Evolutionary conservation across 2,113 vertebrate genomes (phyloP).

Genomic region (Oryzias curvinotus): DNA sequence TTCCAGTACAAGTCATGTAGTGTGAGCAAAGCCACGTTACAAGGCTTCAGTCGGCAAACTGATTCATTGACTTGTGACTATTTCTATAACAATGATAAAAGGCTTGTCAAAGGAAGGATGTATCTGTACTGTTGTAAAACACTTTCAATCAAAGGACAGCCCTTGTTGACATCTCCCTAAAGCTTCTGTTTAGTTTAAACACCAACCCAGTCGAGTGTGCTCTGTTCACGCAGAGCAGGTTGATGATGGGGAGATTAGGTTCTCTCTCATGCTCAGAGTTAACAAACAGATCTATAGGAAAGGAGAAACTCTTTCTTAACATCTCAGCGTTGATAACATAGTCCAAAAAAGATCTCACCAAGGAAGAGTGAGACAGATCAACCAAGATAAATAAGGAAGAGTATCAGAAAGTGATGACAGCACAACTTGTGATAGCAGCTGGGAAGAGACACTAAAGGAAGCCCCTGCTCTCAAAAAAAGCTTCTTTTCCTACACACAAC

Average conservation of each 20-base stretch:
- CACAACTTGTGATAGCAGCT: slow-evolving; percentile 16
- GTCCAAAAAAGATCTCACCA: too few relatives aligned
- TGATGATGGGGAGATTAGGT: slow-evolving; percentile 44
- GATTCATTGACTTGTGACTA: not conserved
- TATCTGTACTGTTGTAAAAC: not conserved
- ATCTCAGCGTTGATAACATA: too few relatives aligned
- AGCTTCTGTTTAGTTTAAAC: not conserved
- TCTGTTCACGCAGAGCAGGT: not conserved
- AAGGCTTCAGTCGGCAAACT: slow-evolving; percentile 6
- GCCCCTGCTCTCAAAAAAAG: slow-evolving; percentile 48
- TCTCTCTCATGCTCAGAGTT: slow-evolving; percentile 17
- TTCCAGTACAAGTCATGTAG: not conserved
- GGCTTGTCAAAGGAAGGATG: not conserved
- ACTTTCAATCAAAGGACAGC: not conserved
- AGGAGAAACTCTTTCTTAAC: too few relatives aligned
- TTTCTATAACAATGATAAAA: not conserved
- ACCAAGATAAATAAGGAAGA: not conserved
- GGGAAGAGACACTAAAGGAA: slow-evolving; percentile 27
- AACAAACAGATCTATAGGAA: slow-evolving; percentile 9
- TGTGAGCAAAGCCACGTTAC: slow-evolving; percentile 1
- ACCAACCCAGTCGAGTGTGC: not conserved
- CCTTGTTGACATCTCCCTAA: not conserved
- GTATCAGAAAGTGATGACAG: slow-evolving; percentile 3
- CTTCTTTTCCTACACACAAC: slow-evolving; percentile 37
- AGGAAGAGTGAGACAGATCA: too few relatives aligned